These are phyloP conservation scores for Heterotis niloticus DNA, from an alignment of 2,113 vertebrate species.

Conservation along the genomic window DNA sequence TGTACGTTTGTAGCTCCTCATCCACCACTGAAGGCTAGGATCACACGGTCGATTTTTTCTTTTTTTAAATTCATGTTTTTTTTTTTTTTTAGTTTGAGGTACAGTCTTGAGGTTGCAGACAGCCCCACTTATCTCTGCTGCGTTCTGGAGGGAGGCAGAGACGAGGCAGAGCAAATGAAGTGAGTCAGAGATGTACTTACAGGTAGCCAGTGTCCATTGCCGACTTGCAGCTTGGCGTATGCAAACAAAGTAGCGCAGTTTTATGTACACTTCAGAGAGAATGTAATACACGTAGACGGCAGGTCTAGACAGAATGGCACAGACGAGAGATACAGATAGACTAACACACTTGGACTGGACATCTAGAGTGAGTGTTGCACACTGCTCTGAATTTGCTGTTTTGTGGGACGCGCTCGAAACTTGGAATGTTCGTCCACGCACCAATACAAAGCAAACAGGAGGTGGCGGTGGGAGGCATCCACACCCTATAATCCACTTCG, in stretches of 20 bases:
- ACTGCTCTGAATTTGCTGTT: neutral
- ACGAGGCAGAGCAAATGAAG: neutral
- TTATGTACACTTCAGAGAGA: neutral
- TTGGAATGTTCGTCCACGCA: neutral
- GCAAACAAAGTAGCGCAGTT: neutral
- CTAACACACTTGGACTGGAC: neutral
- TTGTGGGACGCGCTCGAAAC: neutral
- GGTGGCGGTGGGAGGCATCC: neutral
- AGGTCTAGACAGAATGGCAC: neutral
- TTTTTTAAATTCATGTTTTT: neutral
- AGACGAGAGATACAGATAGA: neutral
- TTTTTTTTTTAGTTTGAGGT: neutral
- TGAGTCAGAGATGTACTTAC: neutral
- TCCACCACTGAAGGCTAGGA: neutral
- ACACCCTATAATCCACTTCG: constrained; percentile 12
- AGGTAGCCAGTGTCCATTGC: neutral
- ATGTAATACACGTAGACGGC: neutral
- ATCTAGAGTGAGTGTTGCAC: neutral
- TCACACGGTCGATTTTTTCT: neutral
- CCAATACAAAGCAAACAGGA: neutral
- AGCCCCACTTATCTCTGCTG: neutral
- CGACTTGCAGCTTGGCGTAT: neutral
- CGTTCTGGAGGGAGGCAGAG: neutral
- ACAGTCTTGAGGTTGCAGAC: neutral
- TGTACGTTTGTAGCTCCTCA: neutral